These are phyloP conservation scores for Gadopsis bispinosus DNA, from an alignment of 2,797 vertebrate genomes.

Conservation along the genomic window DNA sequence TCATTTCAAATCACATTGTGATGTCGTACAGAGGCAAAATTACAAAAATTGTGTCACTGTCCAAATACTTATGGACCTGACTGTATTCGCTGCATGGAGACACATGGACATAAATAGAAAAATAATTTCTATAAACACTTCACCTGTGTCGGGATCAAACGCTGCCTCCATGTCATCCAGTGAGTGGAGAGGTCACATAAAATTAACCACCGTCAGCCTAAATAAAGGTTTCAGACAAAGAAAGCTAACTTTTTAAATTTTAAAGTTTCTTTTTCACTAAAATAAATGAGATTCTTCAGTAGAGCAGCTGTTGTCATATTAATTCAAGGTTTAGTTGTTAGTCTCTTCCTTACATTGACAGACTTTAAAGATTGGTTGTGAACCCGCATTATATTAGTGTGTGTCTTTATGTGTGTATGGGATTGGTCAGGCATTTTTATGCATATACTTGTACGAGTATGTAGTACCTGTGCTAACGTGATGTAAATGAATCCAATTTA, in stretches of 20 bases:
- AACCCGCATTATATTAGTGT: neutral
- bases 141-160: slow-evolving; percentile 40
- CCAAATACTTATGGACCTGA: no score
- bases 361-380: slow-evolving; percentile 8
- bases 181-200: slow-evolving; percentile 14
- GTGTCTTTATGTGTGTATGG: neutral
- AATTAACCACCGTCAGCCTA: slow-evolving; percentile 27
- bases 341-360: neutral
- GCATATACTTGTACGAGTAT: neutral
- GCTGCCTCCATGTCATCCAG: slow-evolving; percentile 6
- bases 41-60: no score
- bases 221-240: slow-evolving; percentile 39
- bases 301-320: slow-evolving; percentile 13
- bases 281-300: slow-evolving; percentile 19
- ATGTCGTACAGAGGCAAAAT: no score
- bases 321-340: slow-evolving; percentile 26
- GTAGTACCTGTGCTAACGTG: no score
- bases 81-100: neutral
- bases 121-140: slow-evolving; percentile 34
- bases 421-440: neutral
- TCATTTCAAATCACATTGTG: no score
- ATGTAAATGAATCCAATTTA: neutral
- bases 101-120: slow-evolving; percentile 42
- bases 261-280: slow-evolving; percentile 29
- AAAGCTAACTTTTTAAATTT: slow-evolving; percentile 33